Conservation (phyloP, 92 coral and sea anemone species). For the Phenganax subtilis region DNA sequence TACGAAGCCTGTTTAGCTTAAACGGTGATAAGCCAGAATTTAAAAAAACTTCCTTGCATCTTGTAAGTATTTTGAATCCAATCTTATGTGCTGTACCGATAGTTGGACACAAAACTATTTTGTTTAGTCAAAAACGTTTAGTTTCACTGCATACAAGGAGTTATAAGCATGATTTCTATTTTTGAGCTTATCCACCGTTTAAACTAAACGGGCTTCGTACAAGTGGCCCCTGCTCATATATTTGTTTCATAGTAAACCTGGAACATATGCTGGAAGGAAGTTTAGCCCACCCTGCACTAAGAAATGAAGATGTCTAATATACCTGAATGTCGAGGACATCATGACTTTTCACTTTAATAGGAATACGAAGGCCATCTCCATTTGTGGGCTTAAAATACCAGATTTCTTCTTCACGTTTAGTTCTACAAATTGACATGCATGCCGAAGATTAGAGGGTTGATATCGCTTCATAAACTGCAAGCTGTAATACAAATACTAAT, state of each 20-base stretch:
- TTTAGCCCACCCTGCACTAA: neutral
- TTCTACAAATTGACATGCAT: constrained; percentile 3
- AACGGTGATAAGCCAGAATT: neutral
- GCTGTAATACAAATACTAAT: neutral
- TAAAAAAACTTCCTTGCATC: neutral
- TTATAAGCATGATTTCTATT: too few relatives aligned
- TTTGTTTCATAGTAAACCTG: too few relatives aligned
- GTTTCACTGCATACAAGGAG: too few relatives aligned
- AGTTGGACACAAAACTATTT: too few relatives aligned
- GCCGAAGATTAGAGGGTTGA: neutral
- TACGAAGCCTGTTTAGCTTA: neutral
- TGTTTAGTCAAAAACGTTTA: too few relatives aligned
- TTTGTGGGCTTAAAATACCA: constrained; percentile 38
- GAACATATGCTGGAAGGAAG: too few relatives aligned
- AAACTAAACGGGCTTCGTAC: too few relatives aligned
- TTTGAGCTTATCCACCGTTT: too few relatives aligned
- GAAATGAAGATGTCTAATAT: neutral
- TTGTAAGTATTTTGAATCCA: too few relatives aligned
- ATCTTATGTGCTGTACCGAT: too few relatives aligned
- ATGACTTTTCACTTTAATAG: constrained; percentile 33
- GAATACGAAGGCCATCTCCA: constrained; percentile 39
- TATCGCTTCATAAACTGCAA: neutral
- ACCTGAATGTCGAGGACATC: constrained; percentile 33
- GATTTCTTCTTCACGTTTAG: constrained; percentile 36
- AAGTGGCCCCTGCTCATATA: too few relatives aligned